These are phyloP conservation scores for Sebastes ruberrimus DNA, from an alignment of 2,797 vertebrate genomes.

Conservation along the genomic window DNA sequence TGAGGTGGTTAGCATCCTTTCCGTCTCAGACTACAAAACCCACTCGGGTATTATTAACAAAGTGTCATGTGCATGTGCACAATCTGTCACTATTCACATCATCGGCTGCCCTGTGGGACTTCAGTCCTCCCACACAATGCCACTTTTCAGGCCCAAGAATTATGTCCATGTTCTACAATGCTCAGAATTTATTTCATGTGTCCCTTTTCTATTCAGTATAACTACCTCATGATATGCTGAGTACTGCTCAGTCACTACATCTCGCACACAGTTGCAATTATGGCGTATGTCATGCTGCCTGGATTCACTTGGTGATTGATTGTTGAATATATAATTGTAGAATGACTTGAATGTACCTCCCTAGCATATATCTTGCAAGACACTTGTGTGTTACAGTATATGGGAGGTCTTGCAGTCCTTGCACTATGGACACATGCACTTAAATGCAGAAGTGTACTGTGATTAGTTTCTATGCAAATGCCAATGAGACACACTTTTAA, in stretches of 20 bases:
- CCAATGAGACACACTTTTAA: neutral
- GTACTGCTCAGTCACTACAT: neutral
- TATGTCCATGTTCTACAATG: neutral
- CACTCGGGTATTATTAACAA: conserved; percentile 20
- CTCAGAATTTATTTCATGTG: conserved; percentile 14
- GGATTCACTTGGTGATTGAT: conserved; percentile 26
- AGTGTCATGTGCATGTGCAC: conserved; percentile 12
- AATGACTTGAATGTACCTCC: neutral
- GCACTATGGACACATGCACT: neutral
- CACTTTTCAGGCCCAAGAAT: conserved; percentile 18
- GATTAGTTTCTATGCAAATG: neutral
- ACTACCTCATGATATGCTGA: neutral
- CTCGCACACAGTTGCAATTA: neutral
- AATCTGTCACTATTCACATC: conserved; percentile 37
- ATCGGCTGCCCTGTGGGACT: conserved; percentile 27
- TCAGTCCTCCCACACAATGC: conserved; percentile 20
- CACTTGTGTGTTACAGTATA: neutral
- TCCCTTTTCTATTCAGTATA: conserved; percentile 17
- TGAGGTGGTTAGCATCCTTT: neutral
- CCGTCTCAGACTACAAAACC: neutral
- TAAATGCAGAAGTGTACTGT: neutral
- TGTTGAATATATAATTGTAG: conserved; percentile 1
- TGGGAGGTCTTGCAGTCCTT: neutral
- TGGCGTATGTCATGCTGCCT: conserved; percentile 6
- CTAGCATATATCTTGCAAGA: neutral